phyloP scores from a whole-genome alignment of 2,888 invertebrate genomes.

The Drosophila stalkeri region DNA sequence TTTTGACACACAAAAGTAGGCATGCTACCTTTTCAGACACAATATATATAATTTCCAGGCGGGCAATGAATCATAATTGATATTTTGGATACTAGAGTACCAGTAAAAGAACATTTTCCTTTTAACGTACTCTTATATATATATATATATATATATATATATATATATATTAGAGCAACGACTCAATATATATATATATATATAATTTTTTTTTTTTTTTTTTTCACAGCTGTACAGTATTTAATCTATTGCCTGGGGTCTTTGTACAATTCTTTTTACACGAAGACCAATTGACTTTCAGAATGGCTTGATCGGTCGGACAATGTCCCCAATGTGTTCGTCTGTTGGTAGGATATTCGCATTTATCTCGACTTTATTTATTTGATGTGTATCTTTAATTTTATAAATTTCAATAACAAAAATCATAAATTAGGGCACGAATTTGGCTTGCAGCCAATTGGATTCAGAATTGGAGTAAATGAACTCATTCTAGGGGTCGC shows the following conservation, averaged over 20 bases:
- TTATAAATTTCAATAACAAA: slow-evolving; percentile 43
- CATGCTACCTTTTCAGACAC: slow-evolving; percentile 12
- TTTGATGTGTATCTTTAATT: slow-evolving; percentile 20
- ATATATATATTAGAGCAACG: no score
- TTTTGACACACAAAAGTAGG: slow-evolving; percentile 32
- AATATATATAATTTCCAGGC: no score
- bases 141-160: no score
- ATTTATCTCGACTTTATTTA: neutral
- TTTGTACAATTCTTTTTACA: neutral
- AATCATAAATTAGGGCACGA: slow-evolving; percentile 60
- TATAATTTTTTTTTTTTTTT: no score
- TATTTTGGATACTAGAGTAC: no score
- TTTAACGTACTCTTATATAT: no score
- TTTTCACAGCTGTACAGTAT: no score
- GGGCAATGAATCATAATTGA: no score
- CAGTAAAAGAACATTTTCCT: no score
- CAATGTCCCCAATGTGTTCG: neutral
- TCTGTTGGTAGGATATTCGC: neutral
- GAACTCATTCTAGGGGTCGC: slow-evolving; percentile 46
- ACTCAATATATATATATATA: no score
- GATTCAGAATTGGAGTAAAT: slow-evolving; percentile 43
- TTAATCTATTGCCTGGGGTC: neutral
- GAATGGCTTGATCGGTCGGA: neutral
- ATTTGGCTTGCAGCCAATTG: slow-evolving; percentile 62
- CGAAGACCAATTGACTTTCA: neutral